phyloP scores from a whole-genome alignment of 2,113 vertebrate species.

The Tetraodon nigroviridis region DNA sequence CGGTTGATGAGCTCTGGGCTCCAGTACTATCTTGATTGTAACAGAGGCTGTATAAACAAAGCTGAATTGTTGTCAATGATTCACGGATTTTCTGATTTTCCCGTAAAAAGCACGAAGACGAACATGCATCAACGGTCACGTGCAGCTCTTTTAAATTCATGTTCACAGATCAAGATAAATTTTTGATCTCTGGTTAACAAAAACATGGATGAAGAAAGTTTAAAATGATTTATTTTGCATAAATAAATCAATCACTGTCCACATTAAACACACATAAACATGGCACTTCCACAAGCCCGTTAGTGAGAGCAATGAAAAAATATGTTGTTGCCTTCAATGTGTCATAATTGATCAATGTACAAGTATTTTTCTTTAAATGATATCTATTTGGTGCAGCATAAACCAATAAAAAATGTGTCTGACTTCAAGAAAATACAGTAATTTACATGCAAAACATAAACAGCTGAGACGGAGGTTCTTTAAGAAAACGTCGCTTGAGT shows the following conservation, averaged over 20 bases:
- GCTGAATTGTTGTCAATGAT: too few species aligned
- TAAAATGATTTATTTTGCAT: slow-evolving; percentile 38
- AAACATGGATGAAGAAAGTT: not conserved
- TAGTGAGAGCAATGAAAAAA: slow-evolving; percentile 5
- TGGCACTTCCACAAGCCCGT: slow-evolving; percentile 1
- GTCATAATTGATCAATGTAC: not conserved
- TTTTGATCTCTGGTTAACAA: not conserved
- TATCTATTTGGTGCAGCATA: not conserved
- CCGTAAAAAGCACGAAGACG: not conserved
- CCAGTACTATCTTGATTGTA: too few species aligned
- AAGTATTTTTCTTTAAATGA: not conserved
- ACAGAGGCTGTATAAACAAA: too few species aligned
- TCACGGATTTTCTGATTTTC: not conserved
- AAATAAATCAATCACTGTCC: slow-evolving; percentile 26
- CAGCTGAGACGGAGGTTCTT: too few species aligned
- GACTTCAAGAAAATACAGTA: not conserved
- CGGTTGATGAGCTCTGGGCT: too few species aligned
- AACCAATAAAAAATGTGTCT: not conserved
- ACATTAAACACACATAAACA: slow-evolving; percentile 5
- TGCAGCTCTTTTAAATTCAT: too few species aligned
- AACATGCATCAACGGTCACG: not conserved
- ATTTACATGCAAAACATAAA: slow-evolving; percentile 6
- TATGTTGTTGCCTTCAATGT: slow-evolving; percentile 7
- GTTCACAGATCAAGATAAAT: not conserved
- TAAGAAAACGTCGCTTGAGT: too few species aligned